Evolutionary conservation across 1,140 invertebrate species (phyloP).

Genomic region (Teleopsis dalmanni): DNA sequence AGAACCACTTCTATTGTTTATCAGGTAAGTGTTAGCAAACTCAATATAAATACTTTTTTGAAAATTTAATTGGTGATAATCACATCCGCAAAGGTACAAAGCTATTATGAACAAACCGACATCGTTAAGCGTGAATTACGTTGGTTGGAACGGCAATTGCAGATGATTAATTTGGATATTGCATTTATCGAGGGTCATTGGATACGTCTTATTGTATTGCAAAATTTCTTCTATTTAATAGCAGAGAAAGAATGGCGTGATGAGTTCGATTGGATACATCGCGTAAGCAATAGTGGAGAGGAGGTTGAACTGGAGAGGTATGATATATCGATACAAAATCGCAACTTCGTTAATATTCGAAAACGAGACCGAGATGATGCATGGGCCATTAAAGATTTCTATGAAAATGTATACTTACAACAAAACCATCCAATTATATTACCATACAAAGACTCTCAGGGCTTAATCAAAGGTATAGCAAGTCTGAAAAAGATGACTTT

Average conservation of each 20-base stretch:
- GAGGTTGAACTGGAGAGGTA: slow-evolving; percentile 21
- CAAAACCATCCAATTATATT: slow-evolving; percentile 32
- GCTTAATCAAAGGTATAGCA: slow-evolving; percentile 28
- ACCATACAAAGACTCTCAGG: slow-evolving; percentile 28
- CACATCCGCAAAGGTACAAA: slow-evolving; percentile 22
- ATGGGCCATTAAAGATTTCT: slow-evolving; percentile 37
- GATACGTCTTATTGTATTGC: slow-evolving; percentile 37
- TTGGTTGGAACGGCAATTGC: slow-evolving; percentile 28
- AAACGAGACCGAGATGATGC: slow-evolving; percentile 37
- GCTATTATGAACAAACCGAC: slow-evolving; percentile 35
- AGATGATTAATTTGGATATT: slow-evolving; percentile 39
- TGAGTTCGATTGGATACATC: slow-evolving; percentile 39
- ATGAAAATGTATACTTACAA: slow-evolving; percentile 31
- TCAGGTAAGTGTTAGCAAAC: slow-evolving; percentile 22
- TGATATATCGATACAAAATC: slow-evolving; percentile 32
- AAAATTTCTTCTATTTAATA: slow-evolving; percentile 39
- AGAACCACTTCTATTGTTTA: slow-evolving; percentile 34
- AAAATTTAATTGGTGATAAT: background rate
- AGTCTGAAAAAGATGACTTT: slow-evolving; percentile 36
- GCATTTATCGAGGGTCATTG: slow-evolving; percentile 38
- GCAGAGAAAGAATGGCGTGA: slow-evolving; percentile 36
- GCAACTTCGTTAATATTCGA: slow-evolving; percentile 30
- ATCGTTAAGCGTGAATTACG: slow-evolving; percentile 24
- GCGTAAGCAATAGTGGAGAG: slow-evolving; percentile 13
- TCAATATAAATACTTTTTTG: background rate